Conservation (phyloP, 1,140 invertebrate species). For the Drosophila pseudoobscura region DNA sequence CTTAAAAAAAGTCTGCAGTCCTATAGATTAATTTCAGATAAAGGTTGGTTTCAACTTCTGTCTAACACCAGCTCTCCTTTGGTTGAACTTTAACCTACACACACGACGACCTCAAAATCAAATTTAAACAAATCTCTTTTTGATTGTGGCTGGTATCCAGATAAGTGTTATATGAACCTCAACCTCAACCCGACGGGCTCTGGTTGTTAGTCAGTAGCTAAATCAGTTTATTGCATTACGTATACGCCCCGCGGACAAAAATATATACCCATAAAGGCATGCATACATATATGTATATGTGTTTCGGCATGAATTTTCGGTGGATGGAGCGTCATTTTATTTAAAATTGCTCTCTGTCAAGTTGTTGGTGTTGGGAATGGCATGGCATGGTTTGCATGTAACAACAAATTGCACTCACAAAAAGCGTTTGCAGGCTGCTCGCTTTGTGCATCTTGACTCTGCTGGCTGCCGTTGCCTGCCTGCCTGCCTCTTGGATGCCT, state of each 20-base stretch:
- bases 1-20: no score
- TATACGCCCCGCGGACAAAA: constrained; percentile 25
- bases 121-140: constrained; percentile 31
- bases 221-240: constrained; percentile 64
- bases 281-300: constrained; percentile 1
- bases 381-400: constrained; percentile 22
- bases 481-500: constrained; percentile 12
- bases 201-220: constrained; percentile 6
- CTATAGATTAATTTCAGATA: no score
- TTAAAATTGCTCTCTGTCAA: constrained; percentile 32
- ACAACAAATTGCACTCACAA: constrained; percentile 54
- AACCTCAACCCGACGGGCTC: no score
- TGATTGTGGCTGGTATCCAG: constrained; percentile 29
- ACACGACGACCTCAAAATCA: constrained; percentile 4
- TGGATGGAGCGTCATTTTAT: constrained; percentile 34
- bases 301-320: background rate
- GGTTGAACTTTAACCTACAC: background rate
- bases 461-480: constrained; percentile 20
- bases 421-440: constrained; percentile 37
- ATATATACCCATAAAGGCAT: constrained; percentile 4
- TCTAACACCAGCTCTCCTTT: no score
- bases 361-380: constrained; percentile 15
- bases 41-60: background rate
- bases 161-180: constrained; percentile 14
- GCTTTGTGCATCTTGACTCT: constrained; percentile 38